Percentiles rank a stretch among this genome's conserved stretches.
These are phyloP conservation scores for Hylomyscus alleni DNA, from an alignment of 2,797 vertebrate species.

Conservation along the genomic window DNA sequence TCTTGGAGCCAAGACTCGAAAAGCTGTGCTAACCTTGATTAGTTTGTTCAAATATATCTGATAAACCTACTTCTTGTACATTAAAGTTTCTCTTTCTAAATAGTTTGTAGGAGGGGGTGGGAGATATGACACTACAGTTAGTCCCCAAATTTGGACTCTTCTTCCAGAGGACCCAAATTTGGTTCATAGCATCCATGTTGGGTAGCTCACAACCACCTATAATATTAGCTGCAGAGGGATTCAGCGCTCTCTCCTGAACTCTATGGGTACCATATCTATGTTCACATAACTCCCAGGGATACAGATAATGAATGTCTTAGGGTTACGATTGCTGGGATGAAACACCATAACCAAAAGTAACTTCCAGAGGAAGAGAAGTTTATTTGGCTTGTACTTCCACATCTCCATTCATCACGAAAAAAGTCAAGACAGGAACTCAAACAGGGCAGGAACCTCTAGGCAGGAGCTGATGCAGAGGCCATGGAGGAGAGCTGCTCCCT, in stretches of 20 bases:
- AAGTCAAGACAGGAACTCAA: neutral
- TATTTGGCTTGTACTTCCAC: neutral
- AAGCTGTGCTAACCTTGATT: too few species aligned
- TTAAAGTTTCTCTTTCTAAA: neutral
- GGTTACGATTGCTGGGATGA: neutral
- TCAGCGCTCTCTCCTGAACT: neutral
- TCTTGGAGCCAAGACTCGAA: too few species aligned
- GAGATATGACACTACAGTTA: neutral
- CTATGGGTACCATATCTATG: too few species aligned
- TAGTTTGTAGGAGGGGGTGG: neutral
- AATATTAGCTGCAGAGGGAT: neutral
- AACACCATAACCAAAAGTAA: neutral
- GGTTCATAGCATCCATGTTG: neutral
- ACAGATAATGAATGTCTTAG: neutral
- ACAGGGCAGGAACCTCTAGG: neutral
- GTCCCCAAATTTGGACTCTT: too few species aligned
- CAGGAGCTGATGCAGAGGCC: neutral
- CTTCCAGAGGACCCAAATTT: neutral
- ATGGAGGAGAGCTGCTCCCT: neutral
- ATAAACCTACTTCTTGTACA: neutral
- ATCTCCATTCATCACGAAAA: neutral
- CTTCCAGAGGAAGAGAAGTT: neutral
- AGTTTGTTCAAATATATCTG: neutral
- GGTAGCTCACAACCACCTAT: neutral
- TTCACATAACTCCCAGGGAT: neutral